Evolutionary conservation across 2,113 vertebrate genomes (phyloP).

Genomic region (Pionites leucogaster): DNA sequence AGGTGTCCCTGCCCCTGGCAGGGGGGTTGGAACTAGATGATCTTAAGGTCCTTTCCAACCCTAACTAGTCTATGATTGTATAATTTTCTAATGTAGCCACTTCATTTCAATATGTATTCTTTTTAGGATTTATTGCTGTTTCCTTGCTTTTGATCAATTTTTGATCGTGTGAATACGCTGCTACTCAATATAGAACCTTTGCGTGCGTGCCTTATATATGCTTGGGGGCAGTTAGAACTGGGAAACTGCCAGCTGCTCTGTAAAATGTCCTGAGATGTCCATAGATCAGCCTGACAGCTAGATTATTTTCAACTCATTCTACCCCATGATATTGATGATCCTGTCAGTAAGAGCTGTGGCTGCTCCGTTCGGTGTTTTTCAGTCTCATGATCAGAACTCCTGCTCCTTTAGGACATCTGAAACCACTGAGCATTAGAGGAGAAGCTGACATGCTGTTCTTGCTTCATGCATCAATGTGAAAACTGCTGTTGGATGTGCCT

Average conservation of each 20-base stretch:
- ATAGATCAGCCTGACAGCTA: background rate
- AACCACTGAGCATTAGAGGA: background rate
- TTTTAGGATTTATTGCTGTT: background rate
- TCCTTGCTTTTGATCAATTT: background rate
- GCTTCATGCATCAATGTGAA: background rate
- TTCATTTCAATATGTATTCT: background rate
- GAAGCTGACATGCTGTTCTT: background rate
- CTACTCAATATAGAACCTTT: background rate
- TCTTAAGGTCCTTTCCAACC: too few relatives aligned
- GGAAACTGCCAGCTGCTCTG: background rate
- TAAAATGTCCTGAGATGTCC: background rate
- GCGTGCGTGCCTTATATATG: background rate
- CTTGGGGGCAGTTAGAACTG: background rate
- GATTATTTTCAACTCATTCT: background rate
- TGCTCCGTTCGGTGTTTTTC: accelerated
- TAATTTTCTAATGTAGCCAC: background rate
- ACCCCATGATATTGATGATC: background rate
- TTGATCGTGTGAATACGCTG: background rate
- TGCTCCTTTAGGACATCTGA: background rate
- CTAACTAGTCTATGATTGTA: too few relatives aligned
- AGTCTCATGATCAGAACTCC: background rate
- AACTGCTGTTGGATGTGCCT: background rate
- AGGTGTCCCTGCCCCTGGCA: too few relatives aligned
- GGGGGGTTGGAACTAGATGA: too few relatives aligned
- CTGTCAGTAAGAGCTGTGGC: background rate